Conservation (phyloP, 2,888 invertebrate species). For the Patella ulyssiponensis region DNA sequence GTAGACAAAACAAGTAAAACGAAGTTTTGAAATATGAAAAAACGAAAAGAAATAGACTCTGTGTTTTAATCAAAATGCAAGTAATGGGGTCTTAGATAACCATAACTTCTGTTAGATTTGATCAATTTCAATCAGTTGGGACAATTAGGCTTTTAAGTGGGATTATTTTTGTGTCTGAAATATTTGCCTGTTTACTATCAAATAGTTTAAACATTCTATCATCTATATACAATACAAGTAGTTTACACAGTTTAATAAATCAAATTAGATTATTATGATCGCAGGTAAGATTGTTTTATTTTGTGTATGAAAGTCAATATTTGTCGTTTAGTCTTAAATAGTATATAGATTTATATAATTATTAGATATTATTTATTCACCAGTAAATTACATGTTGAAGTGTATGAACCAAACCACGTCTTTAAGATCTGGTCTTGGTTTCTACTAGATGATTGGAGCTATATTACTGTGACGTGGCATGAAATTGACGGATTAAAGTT, state of each 20-base stretch:
- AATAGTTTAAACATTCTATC: background rate
- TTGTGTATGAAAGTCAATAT: too few species aligned
- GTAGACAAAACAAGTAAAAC: too few species aligned
- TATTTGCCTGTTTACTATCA: background rate
- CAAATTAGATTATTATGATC: background rate
- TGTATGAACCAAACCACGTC: slow-evolving; percentile 27
- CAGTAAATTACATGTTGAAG: slow-evolving; percentile 11
- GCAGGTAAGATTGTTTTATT: background rate
- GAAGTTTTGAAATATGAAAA: too few species aligned
- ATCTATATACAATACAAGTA: too few species aligned
- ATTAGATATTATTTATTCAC: background rate
- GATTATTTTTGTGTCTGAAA: too few species aligned
- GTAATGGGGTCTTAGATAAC: too few species aligned
- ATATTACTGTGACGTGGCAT: slow-evolving; percentile 37
- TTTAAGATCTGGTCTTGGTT: slow-evolving; percentile 28
- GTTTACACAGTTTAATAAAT: background rate
- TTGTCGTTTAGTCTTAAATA: background rate
- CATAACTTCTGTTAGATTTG: too few species aligned
- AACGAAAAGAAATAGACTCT: too few species aligned
- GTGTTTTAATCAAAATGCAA: too few species aligned
- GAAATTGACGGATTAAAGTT: slow-evolving; percentile 26
- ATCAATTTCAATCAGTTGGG: too few species aligned
- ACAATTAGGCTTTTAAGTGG: too few species aligned
- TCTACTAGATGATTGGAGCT: slow-evolving; percentile 31
- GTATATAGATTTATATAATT: background rate